Conservation (phyloP, 2,113 vertebrate species). For the Chloroceryle aenea region DNA sequence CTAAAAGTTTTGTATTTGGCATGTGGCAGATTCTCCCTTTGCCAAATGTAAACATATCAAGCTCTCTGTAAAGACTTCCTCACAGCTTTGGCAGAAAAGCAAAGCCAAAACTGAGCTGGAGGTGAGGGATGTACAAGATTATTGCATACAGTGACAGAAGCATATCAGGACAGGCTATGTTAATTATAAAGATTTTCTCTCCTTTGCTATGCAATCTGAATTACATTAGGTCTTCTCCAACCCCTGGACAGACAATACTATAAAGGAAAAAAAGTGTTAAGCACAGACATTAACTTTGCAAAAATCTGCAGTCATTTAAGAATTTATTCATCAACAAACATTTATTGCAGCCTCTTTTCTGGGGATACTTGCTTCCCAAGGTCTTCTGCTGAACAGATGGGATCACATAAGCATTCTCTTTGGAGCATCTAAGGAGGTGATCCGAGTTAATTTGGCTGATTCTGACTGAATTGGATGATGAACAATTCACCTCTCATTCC, state of each 20-base stretch:
- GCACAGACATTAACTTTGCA: not conserved
- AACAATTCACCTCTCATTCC: not conserved
- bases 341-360: not conserved
- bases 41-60: not conserved
- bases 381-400: constrained; percentile 19
- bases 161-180: not conserved
- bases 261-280: not conserved
- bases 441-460: constrained; percentile 4
- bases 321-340: not conserved
- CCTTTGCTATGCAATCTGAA: not conserved
- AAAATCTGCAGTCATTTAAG: not conserved
- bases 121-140: not conserved
- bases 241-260: not conserved
- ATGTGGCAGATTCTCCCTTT: not conserved
- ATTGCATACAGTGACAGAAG: not conserved
- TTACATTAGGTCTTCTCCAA: not conserved
- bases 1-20: not conserved
- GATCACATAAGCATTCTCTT: not conserved
- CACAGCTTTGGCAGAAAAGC: not conserved
- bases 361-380: not conserved
- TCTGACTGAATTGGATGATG: not conserved
- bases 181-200: not conserved
- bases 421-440: not conserved
- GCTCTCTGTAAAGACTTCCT: not conserved
- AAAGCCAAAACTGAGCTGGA: not conserved